Evolutionary conservation across 2,888 invertebrate species (phyloP).

Genomic region (Plagiodera versicolora): DNA sequence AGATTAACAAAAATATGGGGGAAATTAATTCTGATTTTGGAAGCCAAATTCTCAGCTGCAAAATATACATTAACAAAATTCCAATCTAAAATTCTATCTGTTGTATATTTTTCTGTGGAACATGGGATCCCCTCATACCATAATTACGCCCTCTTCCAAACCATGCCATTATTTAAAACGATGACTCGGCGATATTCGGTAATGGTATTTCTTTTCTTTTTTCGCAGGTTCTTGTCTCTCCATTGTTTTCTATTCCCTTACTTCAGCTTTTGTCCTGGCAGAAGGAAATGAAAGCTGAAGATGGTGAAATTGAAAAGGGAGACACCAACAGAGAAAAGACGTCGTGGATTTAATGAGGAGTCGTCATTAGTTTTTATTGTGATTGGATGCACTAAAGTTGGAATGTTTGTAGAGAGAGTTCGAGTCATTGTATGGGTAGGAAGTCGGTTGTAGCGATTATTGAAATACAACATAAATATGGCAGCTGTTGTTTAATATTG

Average conservation of each 20-base stretch:
- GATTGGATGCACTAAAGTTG: conserved; percentile 11
- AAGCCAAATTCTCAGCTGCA: too few relatives aligned
- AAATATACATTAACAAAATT: too few relatives aligned
- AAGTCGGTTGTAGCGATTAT: not conserved
- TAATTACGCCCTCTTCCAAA: not conserved
- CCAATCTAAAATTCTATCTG: too few relatives aligned
- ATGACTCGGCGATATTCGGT: conserved; percentile 30
- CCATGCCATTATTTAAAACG: conserved; percentile 30
- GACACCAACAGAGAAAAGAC: conserved; percentile 9
- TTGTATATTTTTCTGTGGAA: too few relatives aligned
- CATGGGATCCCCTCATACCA: not conserved
- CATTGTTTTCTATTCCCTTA: conserved; percentile 89
- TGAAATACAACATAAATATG: not conserved
- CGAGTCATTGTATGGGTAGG: not conserved
- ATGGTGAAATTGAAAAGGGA: conserved; percentile 1
- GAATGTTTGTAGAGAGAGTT: not conserved
- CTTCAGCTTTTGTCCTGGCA: conserved; percentile 69
- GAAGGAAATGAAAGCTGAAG: conserved; percentile 23
- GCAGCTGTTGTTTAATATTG: not conserved
- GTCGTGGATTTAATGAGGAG: conserved; percentile 20
- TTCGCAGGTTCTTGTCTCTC: conserved; percentile 77
- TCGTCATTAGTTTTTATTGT: conserved; percentile 27
- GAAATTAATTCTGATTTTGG: too few relatives aligned
- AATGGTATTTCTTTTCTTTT: not conserved
- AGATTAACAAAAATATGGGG: too few relatives aligned